Conservation (phyloP, 2,888 invertebrate species). For the Sialis lutaria region DNA sequence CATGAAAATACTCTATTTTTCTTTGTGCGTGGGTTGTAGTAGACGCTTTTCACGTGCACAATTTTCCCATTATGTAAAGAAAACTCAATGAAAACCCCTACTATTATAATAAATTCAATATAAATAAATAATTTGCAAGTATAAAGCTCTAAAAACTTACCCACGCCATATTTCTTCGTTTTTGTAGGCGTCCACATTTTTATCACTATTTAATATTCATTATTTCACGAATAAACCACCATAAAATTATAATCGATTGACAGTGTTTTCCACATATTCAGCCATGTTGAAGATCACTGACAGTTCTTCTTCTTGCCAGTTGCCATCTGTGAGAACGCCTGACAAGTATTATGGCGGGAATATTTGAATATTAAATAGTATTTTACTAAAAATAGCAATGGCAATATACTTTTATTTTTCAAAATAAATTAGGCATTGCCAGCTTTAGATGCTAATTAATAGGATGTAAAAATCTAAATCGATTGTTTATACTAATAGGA, state of each 20-base stretch:
- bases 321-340: conserved; percentile 15
- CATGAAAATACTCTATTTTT: no score
- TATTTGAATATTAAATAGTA: neutral
- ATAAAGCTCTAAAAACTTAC: conserved; percentile 29
- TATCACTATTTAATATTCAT: conserved; percentile 4
- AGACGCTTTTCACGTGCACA: no score
- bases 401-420: neutral
- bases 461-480: neutral
- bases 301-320: conserved; percentile 9
- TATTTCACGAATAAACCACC: conserved; percentile 13
- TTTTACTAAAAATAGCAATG: neutral
- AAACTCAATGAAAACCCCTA: no score
- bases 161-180: conserved; percentile 56
- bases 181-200: conserved; percentile 59
- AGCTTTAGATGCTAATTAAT: no score
- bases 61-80: no score
- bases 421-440: neutral
- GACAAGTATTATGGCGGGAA: neutral
- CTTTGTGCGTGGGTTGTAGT: no score
- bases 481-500: neutral
- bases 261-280: conserved; percentile 9
- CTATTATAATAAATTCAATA: no score
- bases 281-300: conserved; percentile 8
- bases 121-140: no score
- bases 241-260: conserved; percentile 3